Percentiles rank a stretch among this genome's conserved stretches.
These are phyloP conservation scores for Elaphurus davidianus DNA, from an alignment of 2,113 vertebrate species.

Conservation along the genomic window DNA sequence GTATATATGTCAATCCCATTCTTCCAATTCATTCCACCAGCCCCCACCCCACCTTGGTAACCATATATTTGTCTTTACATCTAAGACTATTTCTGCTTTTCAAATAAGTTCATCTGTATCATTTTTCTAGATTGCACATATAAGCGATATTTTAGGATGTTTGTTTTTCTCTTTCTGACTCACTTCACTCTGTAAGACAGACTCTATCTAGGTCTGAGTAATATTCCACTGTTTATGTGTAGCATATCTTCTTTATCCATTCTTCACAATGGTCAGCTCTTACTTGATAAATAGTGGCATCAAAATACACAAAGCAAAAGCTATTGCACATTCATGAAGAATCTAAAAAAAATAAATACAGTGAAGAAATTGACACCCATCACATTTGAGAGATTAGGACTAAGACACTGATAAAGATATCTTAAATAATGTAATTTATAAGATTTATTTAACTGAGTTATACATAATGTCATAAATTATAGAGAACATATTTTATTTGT, in stretches of 20 bases:
- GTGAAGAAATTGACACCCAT: background rate
- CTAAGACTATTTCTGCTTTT: background rate
- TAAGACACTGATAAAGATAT: background rate
- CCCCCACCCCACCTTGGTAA: background rate
- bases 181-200: background rate
- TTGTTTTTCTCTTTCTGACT: background rate
- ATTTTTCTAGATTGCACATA: background rate
- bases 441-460: background rate
- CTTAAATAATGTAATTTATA: background rate
- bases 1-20: background rate
- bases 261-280: background rate
- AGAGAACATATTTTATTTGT: background rate
- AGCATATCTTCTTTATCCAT: background rate
- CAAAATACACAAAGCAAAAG: background rate
- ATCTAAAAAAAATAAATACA: background rate
- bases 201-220: background rate
- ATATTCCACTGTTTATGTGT: background rate
- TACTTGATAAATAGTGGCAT: background rate
- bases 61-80: background rate
- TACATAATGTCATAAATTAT: background rate
- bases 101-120: background rate
- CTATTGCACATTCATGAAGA: background rate
- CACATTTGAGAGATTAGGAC: background rate
- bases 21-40: background rate
- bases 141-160: background rate